These are phyloP conservation scores for Drosophila mayaguana DNA, from an alignment of 2,888 invertebrate genomes.

Conservation along the genomic window DNA sequence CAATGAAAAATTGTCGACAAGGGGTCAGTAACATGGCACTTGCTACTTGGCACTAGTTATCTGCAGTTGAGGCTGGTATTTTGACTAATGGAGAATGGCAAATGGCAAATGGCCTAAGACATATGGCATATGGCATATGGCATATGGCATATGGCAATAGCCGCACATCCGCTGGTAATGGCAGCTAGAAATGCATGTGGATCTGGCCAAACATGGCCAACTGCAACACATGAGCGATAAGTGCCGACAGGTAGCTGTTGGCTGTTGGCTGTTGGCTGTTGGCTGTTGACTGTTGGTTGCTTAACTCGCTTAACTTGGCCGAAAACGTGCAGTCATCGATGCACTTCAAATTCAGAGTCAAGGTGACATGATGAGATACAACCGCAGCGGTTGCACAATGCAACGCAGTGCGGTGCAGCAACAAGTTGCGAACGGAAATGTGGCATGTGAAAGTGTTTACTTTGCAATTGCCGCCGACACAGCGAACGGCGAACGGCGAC, in stretches of 20 bases:
- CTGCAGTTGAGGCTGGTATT: slow-evolving; percentile 29
- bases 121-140: slow-evolving; percentile 28
- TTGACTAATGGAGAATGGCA: slow-evolving; percentile 53
- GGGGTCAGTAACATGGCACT: slow-evolving; percentile 47
- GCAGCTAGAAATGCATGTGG: slow-evolving; percentile 38
- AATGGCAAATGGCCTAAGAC: too few species aligned
- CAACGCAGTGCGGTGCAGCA: slow-evolving; percentile 32
- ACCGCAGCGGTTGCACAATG: slow-evolving; percentile 61
- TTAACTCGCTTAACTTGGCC: slow-evolving; percentile 22
- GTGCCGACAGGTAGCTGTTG: slow-evolving; percentile 35
- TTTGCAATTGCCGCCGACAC: slow-evolving; percentile 23
- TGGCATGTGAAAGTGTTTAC: slow-evolving; percentile 70
- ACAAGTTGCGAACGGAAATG: slow-evolving; percentile 64
- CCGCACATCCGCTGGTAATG: slow-evolving; percentile 17
- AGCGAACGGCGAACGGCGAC: slow-evolving; percentile 16
- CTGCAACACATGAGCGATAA: slow-evolving; percentile 15
- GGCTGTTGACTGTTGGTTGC: slow-evolving; percentile 22
- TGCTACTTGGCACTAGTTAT: slow-evolving; percentile 13
- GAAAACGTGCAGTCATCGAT: slow-evolving; percentile 33
- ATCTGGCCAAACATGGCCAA: slow-evolving; percentile 38
- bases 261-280: slow-evolving; percentile 21
- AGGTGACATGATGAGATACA: slow-evolving; percentile 66
- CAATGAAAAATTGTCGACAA: slow-evolving; percentile 56
- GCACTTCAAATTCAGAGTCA: slow-evolving; percentile 69
- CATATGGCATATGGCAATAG: slow-evolving; percentile 23